These are phyloP conservation scores for Pseudonaja textilis DNA, from an alignment of 2,113 vertebrate species.

Conservation along the genomic window DNA sequence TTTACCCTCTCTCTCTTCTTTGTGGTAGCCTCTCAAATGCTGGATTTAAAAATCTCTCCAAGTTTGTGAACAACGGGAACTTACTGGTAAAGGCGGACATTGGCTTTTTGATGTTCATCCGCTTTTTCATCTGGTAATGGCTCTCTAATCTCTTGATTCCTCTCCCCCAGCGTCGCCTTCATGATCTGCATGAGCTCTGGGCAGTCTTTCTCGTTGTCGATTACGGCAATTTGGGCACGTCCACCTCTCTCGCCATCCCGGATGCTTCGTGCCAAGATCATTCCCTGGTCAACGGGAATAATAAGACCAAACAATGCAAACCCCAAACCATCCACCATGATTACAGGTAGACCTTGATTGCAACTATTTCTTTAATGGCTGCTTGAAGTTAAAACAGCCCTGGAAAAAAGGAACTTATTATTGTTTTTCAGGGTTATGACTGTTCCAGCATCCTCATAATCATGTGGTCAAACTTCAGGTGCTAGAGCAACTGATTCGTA, in stretches of 20 bases:
- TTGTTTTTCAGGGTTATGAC: too few relatives aligned
- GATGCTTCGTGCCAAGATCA: conserved; percentile 83
- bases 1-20: neutral
- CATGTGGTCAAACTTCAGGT: too few relatives aligned
- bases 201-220: conserved; percentile 77
- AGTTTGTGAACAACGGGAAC: neutral
- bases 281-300: conserved; percentile 66
- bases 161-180: conserved; percentile 78
- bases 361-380: too few relatives aligned
- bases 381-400: too few relatives aligned
- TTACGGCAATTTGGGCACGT: conserved; percentile 79
- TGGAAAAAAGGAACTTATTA: too few relatives aligned
- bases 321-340: neutral
- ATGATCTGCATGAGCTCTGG: conserved; percentile 84
- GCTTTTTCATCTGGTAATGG: conserved; percentile 68
- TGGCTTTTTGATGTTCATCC: conserved; percentile 66
- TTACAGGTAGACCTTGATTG: too few relatives aligned
- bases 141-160: conserved; percentile 65
- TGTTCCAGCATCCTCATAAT: too few relatives aligned
- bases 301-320: neutral
- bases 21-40: neutral
- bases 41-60: neutral
- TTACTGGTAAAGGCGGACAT: conserved; percentile 84
- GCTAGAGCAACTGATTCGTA: too few relatives aligned
- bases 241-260: conserved; percentile 85